Percentiles rank a stretch among this genome's conserved stretches.
phyloP scores from a whole-genome alignment of 2,113 vertebrate species.

The Chaetura pelagica region DNA sequence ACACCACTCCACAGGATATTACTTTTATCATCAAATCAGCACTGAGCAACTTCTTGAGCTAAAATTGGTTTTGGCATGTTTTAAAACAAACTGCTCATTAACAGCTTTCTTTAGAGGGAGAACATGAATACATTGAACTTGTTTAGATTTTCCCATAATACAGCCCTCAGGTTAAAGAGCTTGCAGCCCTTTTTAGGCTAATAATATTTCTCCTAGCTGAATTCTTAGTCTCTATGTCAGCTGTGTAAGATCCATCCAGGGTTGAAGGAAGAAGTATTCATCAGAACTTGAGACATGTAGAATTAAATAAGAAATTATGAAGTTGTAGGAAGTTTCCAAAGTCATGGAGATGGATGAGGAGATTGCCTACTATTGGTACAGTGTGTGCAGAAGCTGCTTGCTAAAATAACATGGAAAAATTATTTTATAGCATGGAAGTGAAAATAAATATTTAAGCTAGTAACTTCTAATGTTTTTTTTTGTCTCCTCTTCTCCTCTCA shows the following conservation, averaged over 20 bases:
- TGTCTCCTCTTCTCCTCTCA: background rate
- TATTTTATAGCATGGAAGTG: background rate
- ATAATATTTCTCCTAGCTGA: background rate
- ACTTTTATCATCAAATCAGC: background rate
- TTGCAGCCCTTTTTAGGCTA: background rate
- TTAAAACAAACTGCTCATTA: background rate
- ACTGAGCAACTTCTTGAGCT: background rate
- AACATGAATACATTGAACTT: background rate
- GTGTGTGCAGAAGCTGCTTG: background rate
- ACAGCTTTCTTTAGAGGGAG: background rate
- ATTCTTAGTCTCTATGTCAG: background rate
- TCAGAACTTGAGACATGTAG: background rate
- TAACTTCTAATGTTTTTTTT: background rate
- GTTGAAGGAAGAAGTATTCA: background rate
- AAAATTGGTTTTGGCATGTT: background rate
- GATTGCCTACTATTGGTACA: background rate
- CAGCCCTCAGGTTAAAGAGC: background rate
- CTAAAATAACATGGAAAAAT: background rate
- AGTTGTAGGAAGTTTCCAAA: background rate
- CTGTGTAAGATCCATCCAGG: background rate
- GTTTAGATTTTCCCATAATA: background rate
- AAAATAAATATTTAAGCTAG: background rate
- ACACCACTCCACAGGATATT: background rate
- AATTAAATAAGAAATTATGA: background rate
- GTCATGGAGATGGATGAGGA: background rate